Evolutionary conservation across 1,140 invertebrate species (phyloP).

Genomic region (Drosophila tristis): DNA sequence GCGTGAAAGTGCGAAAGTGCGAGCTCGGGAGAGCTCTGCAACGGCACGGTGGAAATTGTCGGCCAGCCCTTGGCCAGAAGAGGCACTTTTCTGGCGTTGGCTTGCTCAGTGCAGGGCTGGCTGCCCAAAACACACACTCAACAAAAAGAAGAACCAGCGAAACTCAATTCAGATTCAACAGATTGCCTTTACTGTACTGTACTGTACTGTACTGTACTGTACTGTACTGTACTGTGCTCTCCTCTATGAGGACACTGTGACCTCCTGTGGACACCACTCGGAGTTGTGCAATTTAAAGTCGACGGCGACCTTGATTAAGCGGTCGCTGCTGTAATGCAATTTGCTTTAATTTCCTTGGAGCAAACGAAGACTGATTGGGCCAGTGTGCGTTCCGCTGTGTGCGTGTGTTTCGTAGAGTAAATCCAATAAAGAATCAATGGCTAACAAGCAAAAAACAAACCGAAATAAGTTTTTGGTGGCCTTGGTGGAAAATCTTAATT

Average conservation of each 20-base stretch:
- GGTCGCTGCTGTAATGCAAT: slow-evolving; percentile 50
- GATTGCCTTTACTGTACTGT: slow-evolving; percentile 24
- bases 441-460: slow-evolving; percentile 69
- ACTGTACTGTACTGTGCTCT: slow-evolving; percentile 18
- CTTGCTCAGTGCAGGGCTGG: slow-evolving; percentile 37
- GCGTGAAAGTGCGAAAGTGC: slow-evolving; percentile 74
- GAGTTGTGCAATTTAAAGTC: slow-evolving; percentile 19
- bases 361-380: slow-evolving; percentile 70
- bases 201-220: slow-evolving; percentile 16
- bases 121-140: not conserved
- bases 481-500: slow-evolving; percentile 65
- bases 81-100: slow-evolving; percentile 20
- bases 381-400: not conserved
- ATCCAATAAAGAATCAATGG: slow-evolving; percentile 64
- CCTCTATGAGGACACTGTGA: slow-evolving; percentile 3
- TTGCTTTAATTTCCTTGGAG: slow-evolving; percentile 63
- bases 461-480: slow-evolving; percentile 49
- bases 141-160: slow-evolving; percentile 3
- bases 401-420: slow-evolving; percentile 8
- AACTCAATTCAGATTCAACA: slow-evolving; percentile 47
- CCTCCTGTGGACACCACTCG: not conserved
- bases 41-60: slow-evolving; percentile 72
- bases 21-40: slow-evolving; percentile 33
- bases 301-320: slow-evolving; percentile 28
- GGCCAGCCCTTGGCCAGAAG: slow-evolving; percentile 54